Percentiles rank a stretch among this genome's conserved stretches.
Conservation (phyloP, 2,888 invertebrate genomes). For the Rhamnusium bicolor region DNA sequence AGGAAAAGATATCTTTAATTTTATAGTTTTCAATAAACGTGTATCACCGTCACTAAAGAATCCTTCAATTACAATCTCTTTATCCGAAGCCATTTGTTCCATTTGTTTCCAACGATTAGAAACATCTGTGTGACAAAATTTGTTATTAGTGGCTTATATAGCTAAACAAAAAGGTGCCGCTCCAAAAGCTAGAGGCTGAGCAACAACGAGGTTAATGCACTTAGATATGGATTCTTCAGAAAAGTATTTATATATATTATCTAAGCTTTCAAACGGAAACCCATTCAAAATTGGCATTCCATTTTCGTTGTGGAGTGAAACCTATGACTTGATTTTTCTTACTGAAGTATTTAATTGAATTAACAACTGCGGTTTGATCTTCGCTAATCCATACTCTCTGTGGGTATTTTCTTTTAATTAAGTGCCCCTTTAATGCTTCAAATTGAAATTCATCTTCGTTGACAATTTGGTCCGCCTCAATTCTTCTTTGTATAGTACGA, state of each 20-base stretch:
- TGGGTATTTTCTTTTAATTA: constrained; percentile 32
- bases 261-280: background rate
- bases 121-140: constrained; percentile 42
- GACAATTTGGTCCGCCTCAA: constrained; percentile 16
- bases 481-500: background rate
- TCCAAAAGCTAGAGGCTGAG: constrained; percentile 32
- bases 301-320: constrained; percentile 23
- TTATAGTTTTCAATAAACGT: constrained; percentile 29
- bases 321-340: constrained; percentile 37
- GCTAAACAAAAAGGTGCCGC: constrained; percentile 41
- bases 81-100: constrained; percentile 5
- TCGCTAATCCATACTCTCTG: constrained; percentile 34
- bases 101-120: constrained; percentile 38
- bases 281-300: constrained; percentile 21
- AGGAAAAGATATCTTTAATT: background rate
- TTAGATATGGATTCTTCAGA: constrained; percentile 23
- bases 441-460: constrained; percentile 22
- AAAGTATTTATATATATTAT: constrained; percentile 11
- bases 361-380: constrained; percentile 35
- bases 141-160: constrained; percentile 45
- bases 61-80: constrained; percentile 38
- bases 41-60: constrained; percentile 36
- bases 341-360: constrained; percentile 26
- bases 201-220: constrained; percentile 45
- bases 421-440: constrained; percentile 7